A percentile compares a stretch with the other conserved stretches of the same genome.
phyloP scores from a whole-genome alignment of 2,113 vertebrate species.

The Esox niger region DNA sequence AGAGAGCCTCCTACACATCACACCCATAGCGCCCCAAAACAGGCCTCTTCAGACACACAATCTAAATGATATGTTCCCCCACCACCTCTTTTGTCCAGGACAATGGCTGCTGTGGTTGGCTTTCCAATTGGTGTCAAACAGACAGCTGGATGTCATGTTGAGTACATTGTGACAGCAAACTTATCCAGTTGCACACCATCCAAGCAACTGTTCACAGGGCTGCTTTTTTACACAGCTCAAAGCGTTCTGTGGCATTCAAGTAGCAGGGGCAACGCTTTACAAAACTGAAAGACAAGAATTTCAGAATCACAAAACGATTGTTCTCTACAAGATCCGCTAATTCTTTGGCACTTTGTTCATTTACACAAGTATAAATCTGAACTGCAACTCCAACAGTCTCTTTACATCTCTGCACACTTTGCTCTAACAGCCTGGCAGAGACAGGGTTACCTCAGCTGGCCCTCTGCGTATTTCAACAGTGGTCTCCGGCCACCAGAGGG shows the following conservation, averaged over 20 bases:
- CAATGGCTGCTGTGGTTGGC: slow-evolving; percentile 43
- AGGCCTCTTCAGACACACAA: slow-evolving; percentile 36
- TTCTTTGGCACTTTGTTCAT: too few relatives aligned
- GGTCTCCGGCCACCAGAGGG: slow-evolving; percentile 31
- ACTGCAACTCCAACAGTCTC: slow-evolving; percentile 3
- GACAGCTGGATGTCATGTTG: slow-evolving; percentile 57
- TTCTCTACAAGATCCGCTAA: too few relatives aligned
- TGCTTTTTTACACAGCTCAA: slow-evolving; percentile 21
- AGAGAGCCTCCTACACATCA: slow-evolving; percentile 53
- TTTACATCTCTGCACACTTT: neutral
- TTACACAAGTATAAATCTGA: too few relatives aligned
- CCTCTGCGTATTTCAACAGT: slow-evolving; percentile 52
- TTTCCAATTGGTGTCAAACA: slow-evolving; percentile 42
- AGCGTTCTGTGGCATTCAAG: slow-evolving; percentile 27
- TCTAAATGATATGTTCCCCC: slow-evolving; percentile 49
- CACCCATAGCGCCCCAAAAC: slow-evolving; percentile 27
- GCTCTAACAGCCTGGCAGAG: slow-evolving; percentile 9
- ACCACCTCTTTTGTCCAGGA: slow-evolving; percentile 49
- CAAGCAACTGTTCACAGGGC: slow-evolving; percentile 23
- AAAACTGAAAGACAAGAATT: too few relatives aligned
- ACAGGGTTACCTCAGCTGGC: slow-evolving; percentile 38
- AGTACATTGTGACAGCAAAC: slow-evolving; percentile 38
- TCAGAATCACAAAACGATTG: slow-evolving; percentile 4
- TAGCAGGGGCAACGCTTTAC: slow-evolving; percentile 1
- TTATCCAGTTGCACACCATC: slow-evolving; percentile 42